phyloP scores from a whole-genome alignment of 2,113 vertebrate species.

The Turnix velox region DNA sequence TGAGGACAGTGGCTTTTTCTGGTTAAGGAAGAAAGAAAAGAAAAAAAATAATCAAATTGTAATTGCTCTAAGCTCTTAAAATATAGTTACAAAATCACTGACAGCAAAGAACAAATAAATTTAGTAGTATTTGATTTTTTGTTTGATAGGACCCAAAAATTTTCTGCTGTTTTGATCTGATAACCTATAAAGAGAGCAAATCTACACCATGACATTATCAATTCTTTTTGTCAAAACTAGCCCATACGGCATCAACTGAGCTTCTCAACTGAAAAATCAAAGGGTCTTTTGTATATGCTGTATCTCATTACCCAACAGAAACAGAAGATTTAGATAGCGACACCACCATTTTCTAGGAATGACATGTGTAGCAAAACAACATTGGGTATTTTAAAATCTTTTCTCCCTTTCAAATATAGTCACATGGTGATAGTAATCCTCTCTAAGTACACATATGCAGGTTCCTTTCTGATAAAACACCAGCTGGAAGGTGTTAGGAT shows the following conservation, averaged over 20 bases:
- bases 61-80: constrained; percentile 1
- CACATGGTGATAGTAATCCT: neutral
- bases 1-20: constrained; percentile 97
- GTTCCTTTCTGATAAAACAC: neutral
- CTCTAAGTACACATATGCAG: neutral
- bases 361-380: neutral
- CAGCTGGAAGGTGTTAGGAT: constrained; percentile 1
- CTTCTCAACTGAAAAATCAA: neutral
- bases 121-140: neutral
- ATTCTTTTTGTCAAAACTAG: neutral
- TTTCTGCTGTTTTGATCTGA: neutral
- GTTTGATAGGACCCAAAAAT: neutral
- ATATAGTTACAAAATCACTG: neutral
- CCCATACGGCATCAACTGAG: neutral
- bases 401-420: neutral
- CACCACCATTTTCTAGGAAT: neutral
- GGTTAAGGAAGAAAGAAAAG: constrained; percentile 30
- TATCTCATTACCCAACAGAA: neutral
- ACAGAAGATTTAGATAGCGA: neutral
- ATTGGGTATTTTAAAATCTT: neutral
- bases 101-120: neutral
- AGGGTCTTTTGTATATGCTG: neutral
- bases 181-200: neutral
- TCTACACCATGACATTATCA: neutral
- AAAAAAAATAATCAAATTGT: neutral